Conservation (phyloP, 2,797 vertebrate species). For the Danio tinwini region DNA sequence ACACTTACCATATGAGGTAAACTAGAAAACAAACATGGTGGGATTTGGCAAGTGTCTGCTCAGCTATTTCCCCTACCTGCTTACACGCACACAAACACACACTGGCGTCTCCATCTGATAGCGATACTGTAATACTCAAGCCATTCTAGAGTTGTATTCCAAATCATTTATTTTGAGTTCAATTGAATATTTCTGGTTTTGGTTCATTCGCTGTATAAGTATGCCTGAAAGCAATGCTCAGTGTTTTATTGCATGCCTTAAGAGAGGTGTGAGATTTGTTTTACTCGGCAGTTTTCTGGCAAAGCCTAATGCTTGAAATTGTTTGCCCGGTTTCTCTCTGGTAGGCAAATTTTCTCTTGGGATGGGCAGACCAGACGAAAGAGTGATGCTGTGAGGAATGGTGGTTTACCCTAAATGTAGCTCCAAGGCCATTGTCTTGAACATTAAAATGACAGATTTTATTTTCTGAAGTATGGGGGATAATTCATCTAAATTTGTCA, state of each 20-base stretch:
- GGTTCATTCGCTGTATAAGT: constrained; percentile 51
- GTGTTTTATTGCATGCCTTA: constrained; percentile 43
- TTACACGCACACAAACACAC: constrained; percentile 62
- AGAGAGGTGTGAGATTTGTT: constrained; percentile 59
- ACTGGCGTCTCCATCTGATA: constrained; percentile 13
- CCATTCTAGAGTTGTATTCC: constrained; percentile 30
- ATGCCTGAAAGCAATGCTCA: constrained; percentile 60
- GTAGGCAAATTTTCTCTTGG: constrained; percentile 52
- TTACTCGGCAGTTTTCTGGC: constrained; percentile 64
- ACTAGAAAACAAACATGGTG: constrained; percentile 66
- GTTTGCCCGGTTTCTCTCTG: constrained; percentile 57
- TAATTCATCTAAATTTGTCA: too few relatives aligned
- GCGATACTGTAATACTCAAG: constrained; percentile 1
- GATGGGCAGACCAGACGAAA: constrained; percentile 58
- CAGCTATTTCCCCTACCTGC: constrained; percentile 59
- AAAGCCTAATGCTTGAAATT: constrained; percentile 62
- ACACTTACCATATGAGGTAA: constrained; percentile 67
- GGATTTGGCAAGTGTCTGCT: constrained; percentile 57
- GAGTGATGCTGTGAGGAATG: constrained; percentile 55
- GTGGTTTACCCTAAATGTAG: constrained; percentile 51
- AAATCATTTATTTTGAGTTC: constrained; percentile 50
- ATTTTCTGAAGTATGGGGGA: too few relatives aligned
- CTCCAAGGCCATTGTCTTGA: constrained; percentile 15
- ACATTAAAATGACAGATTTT: too few relatives aligned
- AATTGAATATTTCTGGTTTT: constrained; percentile 31